These are phyloP conservation scores for Acanthosepion lycidas DNA, from an alignment of 2,888 invertebrate genomes.

Conservation along the genomic window DNA sequence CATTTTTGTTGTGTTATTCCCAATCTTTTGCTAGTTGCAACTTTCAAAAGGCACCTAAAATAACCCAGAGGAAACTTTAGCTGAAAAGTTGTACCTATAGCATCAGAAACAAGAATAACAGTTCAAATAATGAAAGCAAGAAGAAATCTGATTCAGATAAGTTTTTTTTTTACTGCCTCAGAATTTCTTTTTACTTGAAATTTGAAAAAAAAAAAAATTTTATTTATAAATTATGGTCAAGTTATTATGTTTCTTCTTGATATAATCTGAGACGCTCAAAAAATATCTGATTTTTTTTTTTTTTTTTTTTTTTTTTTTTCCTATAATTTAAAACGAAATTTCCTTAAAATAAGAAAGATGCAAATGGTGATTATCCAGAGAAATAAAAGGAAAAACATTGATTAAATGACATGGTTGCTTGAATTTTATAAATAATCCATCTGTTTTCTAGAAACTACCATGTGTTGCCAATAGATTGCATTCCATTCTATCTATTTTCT, in stretches of 20 bases:
- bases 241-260: neutral
- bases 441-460: neutral
- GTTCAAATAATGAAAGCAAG: too few relatives aligned
- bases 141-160: too few relatives aligned
- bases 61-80: too few relatives aligned
- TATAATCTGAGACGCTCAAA: neutral
- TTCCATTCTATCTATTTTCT: too few relatives aligned
- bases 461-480: neutral
- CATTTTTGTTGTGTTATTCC: too few relatives aligned
- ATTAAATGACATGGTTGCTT: neutral
- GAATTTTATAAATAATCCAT: neutral
- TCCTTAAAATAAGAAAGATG: neutral
- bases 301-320: neutral
- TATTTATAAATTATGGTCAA: neutral
- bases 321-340: neutral
- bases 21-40: too few relatives aligned
- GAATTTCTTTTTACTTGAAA: neutral
- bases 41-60: too few relatives aligned
- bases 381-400: neutral
- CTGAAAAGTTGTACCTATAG: too few relatives aligned
- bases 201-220: neutral
- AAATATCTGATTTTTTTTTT: neutral
- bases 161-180: neutral
- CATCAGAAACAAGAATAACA: too few relatives aligned
- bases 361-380: neutral